Evolutionary conservation across 2,113 vertebrate species (phyloP), one percentile per base, ranked within the genome.

Genomic region (Heteronetta atricapilla): DNA sequence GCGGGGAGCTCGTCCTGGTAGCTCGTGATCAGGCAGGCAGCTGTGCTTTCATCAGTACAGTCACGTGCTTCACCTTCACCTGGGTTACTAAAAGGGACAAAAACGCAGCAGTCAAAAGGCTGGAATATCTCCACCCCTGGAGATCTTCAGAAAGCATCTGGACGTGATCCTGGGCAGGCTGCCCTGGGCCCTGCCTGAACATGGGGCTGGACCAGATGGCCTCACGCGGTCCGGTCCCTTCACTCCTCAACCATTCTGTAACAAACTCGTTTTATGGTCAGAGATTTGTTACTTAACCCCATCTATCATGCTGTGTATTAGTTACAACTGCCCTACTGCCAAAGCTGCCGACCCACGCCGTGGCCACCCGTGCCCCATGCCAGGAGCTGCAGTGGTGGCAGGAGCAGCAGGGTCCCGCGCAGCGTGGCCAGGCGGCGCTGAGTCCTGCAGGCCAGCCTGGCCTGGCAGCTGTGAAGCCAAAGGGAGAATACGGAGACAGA

Each of bases 381-480:
- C 64, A 53, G 74, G 25, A 42, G 16, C 22, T 40, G 46, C 28
- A 38, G 21, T 8, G 10, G 21, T 15, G 48, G n/a, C 21, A 50
- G 8, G 5, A 48, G 13, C 28, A 31, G 11, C 48, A 48, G 42
- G 21, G n/a, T 23, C 22, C 22, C 5, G 13, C 25, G 59, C 66
- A 63, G 36, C 16, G 26, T 28, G 36, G 60, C 36, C 60, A 29
- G 62, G 38, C 0, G 0, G 12, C 13, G 38, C 66, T 48, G 15
- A 62, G 60, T 17, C 29, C n/a, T 4, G 13, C 2, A 3, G 29
- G 44, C 17, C 11, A 19, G 33, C n/a, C 70, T 0, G 0, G 42
- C 0, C 0, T 26, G 50, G 31, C 1, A 5, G 26, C 33, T 59
- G 50, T 7, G 10, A 58, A 29, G 58, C 8, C 10, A 48, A 44